Evolutionary conservation across 2,888 invertebrate species (phyloP), one percentile per base, ranked within the genome.

Genomic region (Anorthoa munda): DNA sequence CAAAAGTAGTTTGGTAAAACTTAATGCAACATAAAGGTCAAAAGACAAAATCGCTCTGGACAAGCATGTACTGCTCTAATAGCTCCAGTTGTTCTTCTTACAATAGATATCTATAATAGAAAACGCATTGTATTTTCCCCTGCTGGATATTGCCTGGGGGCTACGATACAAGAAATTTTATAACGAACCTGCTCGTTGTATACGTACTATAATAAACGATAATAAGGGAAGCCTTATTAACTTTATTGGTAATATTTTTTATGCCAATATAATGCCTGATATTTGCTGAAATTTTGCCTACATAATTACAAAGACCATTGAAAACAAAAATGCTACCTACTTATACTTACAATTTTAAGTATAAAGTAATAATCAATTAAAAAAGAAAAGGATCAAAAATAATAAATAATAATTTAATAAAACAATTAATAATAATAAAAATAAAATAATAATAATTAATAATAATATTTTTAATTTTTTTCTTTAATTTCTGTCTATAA

Each of bases 161-260:
- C 48, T 18, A 55, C 17, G 13, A 15, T 31, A 68, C 53, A 51
- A 68, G 12, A 11, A 45, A 39, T 45, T 75, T 71, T 59, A 64
- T 81, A 75, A 77, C 61, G 58, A 81, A 39, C 1, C 9, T 39
- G 39, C 9, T 39, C 39, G 39, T 3, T 39, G 51, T 39, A 66
- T 46, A 81, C 13, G 60, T 61, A 67, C n/a, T 45, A 31, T 66
- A 12, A 15, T 65, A 31, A 61, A 45, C 11, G 21, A 46, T 51
- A 56, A 60, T 53, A 51, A 51, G 15, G 18, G 23, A n/a, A 46
- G 18, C 31, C 51, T 66, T 61, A 59, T 58, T 67, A 71, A 60
- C 17, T 26, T 31, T 63, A 72, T 55, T 31, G 31, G 45, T 46
- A 13, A 39, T 39, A 50, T 61, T 55, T 59, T 50, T 56, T 15